These are phyloP conservation scores for Zeuzera pyrina DNA, from an alignment of 2,888 invertebrate species.

Conservation along the genomic window DNA sequence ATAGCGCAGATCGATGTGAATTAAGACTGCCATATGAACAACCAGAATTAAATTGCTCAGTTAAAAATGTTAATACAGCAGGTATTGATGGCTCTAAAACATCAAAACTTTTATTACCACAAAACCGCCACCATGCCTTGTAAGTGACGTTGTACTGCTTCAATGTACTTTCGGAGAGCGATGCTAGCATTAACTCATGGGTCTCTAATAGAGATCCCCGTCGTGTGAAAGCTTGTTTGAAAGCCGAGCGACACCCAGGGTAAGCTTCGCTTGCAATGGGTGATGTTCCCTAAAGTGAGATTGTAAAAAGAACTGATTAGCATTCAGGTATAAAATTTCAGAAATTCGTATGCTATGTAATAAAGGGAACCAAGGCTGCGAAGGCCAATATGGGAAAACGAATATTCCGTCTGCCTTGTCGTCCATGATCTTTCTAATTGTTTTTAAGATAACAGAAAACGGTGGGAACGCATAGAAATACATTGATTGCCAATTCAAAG, in stretches of 20 bases:
- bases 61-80: no score
- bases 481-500: constrained; percentile 10
- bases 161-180: constrained; percentile 13
- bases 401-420: constrained; percentile 9
- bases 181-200: constrained; percentile 13
- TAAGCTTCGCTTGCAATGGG: constrained; percentile 1
- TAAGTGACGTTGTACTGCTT: constrained; percentile 13
- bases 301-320: not conserved
- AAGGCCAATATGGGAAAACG: constrained; percentile 12
- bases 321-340: not conserved
- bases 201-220: constrained; percentile 7
- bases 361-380: constrained; percentile 13
- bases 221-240: constrained; percentile 13
- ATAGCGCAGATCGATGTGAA: constrained; percentile 9
- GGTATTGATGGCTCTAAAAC: no score
- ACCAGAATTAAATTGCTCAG: constrained; percentile 10
- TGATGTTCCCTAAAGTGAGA: constrained; percentile 2
- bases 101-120: no score
- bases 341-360: constrained; percentile 1
- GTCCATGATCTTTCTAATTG: constrained; percentile 6
- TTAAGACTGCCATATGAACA: constrained; percentile 11
- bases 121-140: no score
- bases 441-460: constrained; percentile 10
- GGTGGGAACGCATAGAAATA: constrained; percentile 14
- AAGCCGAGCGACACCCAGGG: constrained; percentile 10